phyloP scores from a whole-genome alignment of 2,113 vertebrate species.

The Mugil cephalus region DNA sequence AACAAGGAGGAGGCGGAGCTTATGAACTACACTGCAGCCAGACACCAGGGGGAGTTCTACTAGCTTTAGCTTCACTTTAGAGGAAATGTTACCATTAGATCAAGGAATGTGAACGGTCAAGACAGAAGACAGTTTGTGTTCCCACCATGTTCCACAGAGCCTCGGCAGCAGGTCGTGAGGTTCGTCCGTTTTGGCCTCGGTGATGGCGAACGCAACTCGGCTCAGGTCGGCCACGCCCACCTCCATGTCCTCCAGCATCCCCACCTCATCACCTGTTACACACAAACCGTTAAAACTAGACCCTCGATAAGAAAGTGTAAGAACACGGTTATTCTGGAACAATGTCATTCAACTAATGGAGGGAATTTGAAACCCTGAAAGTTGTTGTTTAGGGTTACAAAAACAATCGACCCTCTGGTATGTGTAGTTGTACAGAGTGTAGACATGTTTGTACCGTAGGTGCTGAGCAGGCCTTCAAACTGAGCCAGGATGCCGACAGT shows the following conservation, averaged over 20 bases:
- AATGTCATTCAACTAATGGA: too few species aligned
- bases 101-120: too few species aligned
- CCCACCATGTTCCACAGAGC: constrained; percentile 88
- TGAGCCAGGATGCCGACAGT: constrained; percentile 88
- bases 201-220: constrained; percentile 87
- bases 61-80: too few species aligned
- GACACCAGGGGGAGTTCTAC: too few species aligned
- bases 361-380: too few species aligned
- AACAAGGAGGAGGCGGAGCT: too few species aligned
- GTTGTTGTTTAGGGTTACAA: too few species aligned
- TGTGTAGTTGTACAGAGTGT: not conserved
- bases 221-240: constrained; percentile 90
- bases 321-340: too few species aligned
- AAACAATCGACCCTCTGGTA: too few species aligned
- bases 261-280: constrained; percentile 89
- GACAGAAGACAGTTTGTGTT: not conserved
- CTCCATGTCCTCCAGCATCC: constrained; percentile 94
- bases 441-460: constrained; percentile 83
- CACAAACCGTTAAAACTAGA: constrained; percentile 1
- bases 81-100: too few species aligned
- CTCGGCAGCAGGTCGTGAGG: constrained; percentile 84
- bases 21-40: too few species aligned
- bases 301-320: not conserved
- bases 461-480: constrained; percentile 92
- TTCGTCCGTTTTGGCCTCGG: constrained; percentile 84